These are phyloP conservation scores for Anomalospiza imberbis DNA, from an alignment of 2,797 vertebrate species.

Conservation along the genomic window DNA sequence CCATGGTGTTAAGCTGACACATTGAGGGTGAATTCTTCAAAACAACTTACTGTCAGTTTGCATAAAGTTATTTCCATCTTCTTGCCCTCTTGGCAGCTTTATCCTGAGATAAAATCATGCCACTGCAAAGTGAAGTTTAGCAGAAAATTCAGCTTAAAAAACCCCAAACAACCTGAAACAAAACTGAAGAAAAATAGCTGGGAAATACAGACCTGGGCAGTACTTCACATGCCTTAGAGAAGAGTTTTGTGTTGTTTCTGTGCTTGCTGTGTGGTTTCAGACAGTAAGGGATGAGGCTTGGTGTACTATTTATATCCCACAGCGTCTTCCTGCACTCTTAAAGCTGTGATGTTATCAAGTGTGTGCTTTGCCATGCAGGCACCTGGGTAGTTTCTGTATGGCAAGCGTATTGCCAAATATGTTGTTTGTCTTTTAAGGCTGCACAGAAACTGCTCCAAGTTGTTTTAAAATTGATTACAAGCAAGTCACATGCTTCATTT, in stretches of 20 bases:
- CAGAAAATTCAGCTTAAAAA: neutral
- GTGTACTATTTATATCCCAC: neutral
- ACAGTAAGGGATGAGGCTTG: neutral
- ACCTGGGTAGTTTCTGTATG: neutral
- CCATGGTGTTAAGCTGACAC: neutral
- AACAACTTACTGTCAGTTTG: neutral
- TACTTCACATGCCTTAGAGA: neutral
- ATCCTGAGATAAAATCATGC: neutral
- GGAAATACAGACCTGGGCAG: neutral
- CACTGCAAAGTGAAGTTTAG: neutral
- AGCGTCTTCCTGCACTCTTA: neutral
- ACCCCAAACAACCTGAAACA: neutral
- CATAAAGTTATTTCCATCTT: neutral
- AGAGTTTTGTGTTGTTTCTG: neutral
- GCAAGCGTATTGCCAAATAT: neutral
- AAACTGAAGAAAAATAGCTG: neutral
- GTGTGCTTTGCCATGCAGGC: neutral
- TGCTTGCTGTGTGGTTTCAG: neutral
- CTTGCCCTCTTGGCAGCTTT: neutral
- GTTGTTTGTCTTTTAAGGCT: neutral
- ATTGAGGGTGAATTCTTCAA: neutral
- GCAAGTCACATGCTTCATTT: neutral
- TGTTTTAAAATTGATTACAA: conserved; percentile 21
- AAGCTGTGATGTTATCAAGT: neutral
- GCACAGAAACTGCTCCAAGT: neutral